Evolutionary conservation across 2,797 vertebrate species (phyloP), one percentile per base, ranked within the genome.

Genomic region (Melanotaenia parkinsoni): DNA sequence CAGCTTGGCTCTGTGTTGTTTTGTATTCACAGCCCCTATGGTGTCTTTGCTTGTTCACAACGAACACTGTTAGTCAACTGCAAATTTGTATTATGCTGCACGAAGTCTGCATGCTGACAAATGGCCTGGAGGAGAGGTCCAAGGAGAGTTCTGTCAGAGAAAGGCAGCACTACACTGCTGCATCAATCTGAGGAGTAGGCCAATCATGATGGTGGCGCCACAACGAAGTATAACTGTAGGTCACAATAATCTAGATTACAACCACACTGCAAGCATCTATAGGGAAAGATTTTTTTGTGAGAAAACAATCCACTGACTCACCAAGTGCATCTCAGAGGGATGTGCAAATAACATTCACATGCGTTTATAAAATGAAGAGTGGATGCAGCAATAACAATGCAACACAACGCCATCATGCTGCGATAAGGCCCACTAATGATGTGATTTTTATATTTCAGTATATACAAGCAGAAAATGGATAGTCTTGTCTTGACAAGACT

Each of bases 91-190:
- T 82, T 80, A 38, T n/a, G 76, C 62, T 79, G 82, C 43, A 74
- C 26, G 2, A 74, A 72, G 74, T 77, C 74, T 12, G 71, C 82
- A 76, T 85, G 65, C 84, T 89, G 85, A 90, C 85, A 89, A 92
- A 90, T 84, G 86, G 82, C 82, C 82, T 9, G 64, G 50, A 86
- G 87, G 76, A 86, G 74, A 79, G 67, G 85, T 86, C 86, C 87
- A 81, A 87, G 82, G 86, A 90, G 85, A 91, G 74, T 67, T 77
- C 80, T 87, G 83, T 89, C 88, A 87, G 82, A 83, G 74, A 22
- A 67, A 76, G 84, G 80, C 82, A 81, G 77, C 22, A 32, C 72
- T 70, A 65, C 66, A 79, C 82, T 83, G 77, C 76, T 74, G 86
- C 83, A 83, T 79, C 80, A 74, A 47, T 77, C 70, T 80, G 58